These are phyloP conservation scores for Drosophila algonquin DNA, from an alignment of 2,888 invertebrate genomes.

Conservation along the genomic window DNA sequence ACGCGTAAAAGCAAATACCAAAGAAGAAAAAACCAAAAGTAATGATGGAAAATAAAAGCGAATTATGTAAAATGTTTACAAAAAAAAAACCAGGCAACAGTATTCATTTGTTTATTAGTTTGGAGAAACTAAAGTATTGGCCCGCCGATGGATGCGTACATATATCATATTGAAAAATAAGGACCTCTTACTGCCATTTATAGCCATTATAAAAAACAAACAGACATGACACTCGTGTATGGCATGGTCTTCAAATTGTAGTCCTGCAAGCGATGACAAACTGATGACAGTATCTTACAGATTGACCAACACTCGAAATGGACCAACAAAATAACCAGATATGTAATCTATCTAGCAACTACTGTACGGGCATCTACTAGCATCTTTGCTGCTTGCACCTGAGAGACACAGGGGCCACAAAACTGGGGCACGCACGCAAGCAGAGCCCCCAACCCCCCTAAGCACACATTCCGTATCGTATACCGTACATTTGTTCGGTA, in stretches of 20 bases:
- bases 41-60: conserved; percentile 57
- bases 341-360: neutral
- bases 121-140: neutral
- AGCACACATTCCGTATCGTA: conserved; percentile 27
- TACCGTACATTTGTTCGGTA: conserved; percentile 55
- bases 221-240: too few species aligned
- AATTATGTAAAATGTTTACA: conserved; percentile 76
- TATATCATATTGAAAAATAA: too few species aligned
- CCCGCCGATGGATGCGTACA: neutral
- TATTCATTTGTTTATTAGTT: neutral
- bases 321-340: neutral
- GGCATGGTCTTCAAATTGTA: too few species aligned
- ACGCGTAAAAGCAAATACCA: conserved; percentile 20
- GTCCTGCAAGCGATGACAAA: too few species aligned
- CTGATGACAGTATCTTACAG: too few species aligned
- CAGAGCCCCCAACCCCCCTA: conserved; percentile 10
- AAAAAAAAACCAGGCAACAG: neutral
- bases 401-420: neutral
- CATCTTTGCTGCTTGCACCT: neutral
- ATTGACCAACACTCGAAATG: conserved; percentile 1
- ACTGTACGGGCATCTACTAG: neutral
- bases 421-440: neutral
- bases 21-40: conserved; percentile 27
- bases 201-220: neutral
- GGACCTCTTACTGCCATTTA: neutral